Evolutionary conservation across 2,888 invertebrate species (phyloP).

Genomic region (Cheilosia soror): DNA sequence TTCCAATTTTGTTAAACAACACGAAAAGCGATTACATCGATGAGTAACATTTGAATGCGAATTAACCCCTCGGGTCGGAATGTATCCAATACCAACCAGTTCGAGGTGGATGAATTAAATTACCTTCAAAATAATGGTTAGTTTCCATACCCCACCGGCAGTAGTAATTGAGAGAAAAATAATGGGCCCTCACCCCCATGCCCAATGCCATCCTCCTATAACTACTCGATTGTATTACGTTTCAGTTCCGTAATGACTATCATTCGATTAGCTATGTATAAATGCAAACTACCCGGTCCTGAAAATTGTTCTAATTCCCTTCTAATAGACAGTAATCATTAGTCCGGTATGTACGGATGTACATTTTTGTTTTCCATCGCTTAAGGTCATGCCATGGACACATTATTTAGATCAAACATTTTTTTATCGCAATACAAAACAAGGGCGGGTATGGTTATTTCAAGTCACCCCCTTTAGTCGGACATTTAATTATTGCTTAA

Average conservation of each 20-base stretch:
- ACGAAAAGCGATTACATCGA: conserved; percentile 65
- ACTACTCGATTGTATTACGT: conserved; percentile 51
- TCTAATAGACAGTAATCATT: conserved; percentile 41
- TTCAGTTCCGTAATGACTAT: conserved; percentile 63
- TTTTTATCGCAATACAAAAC: neutral
- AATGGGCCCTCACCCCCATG: neutral
- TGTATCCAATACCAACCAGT: neutral
- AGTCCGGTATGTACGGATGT: neutral
- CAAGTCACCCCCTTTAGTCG: conserved; percentile 7
- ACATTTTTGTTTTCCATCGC: conserved; percentile 5
- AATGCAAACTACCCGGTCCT: conserved; percentile 11
- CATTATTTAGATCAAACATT: conserved; percentile 37
- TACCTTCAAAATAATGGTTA: conserved; percentile 66
- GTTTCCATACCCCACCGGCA: conserved; percentile 15
- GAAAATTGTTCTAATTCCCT: conserved; percentile 44
- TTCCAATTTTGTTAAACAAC: conserved; percentile 66
- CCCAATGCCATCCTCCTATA: neutral
- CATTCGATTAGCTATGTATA: conserved; percentile 60
- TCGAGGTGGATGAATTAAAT: conserved; percentile 57
- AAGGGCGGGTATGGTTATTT: neutral
- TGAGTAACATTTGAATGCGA: conserved; percentile 60
- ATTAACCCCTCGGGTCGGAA: conserved; percentile 22
- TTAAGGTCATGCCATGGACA: conserved; percentile 19
- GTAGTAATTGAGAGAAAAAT: conserved; percentile 31
- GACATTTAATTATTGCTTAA: conserved; percentile 68